Conservation (phyloP, 2,888 invertebrate species). For the Pteria penguin region DNA sequence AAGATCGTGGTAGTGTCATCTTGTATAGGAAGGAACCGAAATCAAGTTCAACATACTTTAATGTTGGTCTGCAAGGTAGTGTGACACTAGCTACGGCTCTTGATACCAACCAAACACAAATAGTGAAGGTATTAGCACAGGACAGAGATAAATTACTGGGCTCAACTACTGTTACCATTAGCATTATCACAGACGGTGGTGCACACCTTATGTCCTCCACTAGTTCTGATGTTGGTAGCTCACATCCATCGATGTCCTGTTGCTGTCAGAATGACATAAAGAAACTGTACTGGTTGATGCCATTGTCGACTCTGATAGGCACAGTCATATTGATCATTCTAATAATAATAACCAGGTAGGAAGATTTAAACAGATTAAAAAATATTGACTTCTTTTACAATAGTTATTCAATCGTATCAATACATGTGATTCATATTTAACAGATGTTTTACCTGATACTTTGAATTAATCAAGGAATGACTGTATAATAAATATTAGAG, state of each 20-base stretch:
- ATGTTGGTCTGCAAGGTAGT: background rate
- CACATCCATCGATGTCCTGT: background rate
- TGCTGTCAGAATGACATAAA: background rate
- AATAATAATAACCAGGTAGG: background rate
- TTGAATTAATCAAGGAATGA: no score
- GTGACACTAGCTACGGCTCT: background rate
- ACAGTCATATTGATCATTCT: background rate
- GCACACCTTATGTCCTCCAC: background rate
- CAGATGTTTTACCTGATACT: no score
- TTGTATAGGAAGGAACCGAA: background rate
- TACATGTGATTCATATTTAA: no score
- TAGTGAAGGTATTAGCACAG: background rate
- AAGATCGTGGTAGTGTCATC: background rate
- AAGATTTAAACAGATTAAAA: no score
- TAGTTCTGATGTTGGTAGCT: background rate
- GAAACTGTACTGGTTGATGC: background rate
- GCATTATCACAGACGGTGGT: background rate
- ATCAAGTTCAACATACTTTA: background rate
- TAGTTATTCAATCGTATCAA: no score
- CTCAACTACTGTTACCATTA: background rate
- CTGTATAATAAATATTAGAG: no score
- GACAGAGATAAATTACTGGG: background rate
- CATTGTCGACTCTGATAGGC: background rate
- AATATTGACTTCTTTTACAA: no score
- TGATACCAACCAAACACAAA: background rate